phyloP scores from a whole-genome alignment of 2,797 vertebrate species.

The Apodemus agrarius region DNA sequence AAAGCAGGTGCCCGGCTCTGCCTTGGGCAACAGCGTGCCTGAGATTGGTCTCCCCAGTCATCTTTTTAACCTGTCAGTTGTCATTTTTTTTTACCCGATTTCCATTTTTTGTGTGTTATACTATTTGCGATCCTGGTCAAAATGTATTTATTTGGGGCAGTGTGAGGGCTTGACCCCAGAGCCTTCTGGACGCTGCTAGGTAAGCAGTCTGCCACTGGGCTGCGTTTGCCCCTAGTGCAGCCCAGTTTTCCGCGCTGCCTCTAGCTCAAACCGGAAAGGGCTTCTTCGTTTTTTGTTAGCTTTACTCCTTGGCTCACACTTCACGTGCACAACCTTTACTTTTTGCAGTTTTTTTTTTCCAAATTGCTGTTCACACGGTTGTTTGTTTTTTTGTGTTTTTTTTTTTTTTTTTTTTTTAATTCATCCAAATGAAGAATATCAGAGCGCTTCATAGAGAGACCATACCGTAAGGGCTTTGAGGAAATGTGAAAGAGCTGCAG shows the following conservation, averaged over 20 bases:
- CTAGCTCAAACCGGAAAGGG: background rate
- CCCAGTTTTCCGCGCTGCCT: background rate
- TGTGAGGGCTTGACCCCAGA: background rate
- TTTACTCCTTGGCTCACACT: background rate
- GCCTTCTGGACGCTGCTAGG: background rate
- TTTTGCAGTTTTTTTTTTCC: background rate
- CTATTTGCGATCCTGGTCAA: background rate
- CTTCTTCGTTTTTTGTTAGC: background rate
- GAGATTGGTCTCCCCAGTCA: background rate
- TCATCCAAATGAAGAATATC: background rate
- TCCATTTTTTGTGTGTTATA: background rate
- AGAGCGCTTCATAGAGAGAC: background rate
- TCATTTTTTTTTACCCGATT: background rate
- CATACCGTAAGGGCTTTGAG: background rate
- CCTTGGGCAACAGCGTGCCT: background rate
- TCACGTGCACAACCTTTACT: background rate
- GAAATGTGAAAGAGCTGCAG: background rate
- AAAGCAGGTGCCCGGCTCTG: background rate
- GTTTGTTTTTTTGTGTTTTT: background rate
- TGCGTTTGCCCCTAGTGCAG: background rate
- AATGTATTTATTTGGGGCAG: background rate
- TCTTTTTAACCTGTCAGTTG: constrained; percentile 18
- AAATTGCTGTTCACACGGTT: background rate
- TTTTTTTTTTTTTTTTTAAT: background rate
- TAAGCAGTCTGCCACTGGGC: background rate